A percentile compares a stretch with the other conserved stretches of the same genome.
Evolutionary conservation across 2,113 vertebrate genomes (phyloP).

Genomic region (Channa maculata): DNA sequence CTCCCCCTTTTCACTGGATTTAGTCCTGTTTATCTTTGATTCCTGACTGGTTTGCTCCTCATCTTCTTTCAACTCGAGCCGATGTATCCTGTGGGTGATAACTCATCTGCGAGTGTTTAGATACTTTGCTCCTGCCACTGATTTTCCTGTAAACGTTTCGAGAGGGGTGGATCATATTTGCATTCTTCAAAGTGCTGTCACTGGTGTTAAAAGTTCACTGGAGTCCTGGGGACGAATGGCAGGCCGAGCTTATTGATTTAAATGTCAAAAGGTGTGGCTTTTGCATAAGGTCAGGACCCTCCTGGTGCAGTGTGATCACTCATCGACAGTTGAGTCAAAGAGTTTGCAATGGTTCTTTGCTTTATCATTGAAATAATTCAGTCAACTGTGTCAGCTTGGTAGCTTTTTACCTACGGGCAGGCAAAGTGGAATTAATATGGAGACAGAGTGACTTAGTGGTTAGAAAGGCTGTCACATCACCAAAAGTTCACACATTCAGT

Average conservation of each 20-base stretch:
- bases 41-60: conserved; percentile 70
- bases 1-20: conserved; percentile 62
- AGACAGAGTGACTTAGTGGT: conserved; percentile 16
- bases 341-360: conserved; percentile 44
- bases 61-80: conserved; percentile 73
- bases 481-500: conserved; percentile 44
- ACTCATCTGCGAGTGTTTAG: conserved; percentile 80
- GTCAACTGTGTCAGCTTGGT: conserved; percentile 25
- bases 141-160: conserved; percentile 80
- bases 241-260: conserved; percentile 67
- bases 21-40: conserved; percentile 85
- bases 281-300: conserved; percentile 62
- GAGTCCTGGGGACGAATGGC: conserved; percentile 64
- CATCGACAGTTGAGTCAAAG: conserved; percentile 60
- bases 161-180: conserved; percentile 76
- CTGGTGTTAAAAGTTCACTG: conserved; percentile 78
- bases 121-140: conserved; percentile 72
- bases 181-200: conserved; percentile 69
- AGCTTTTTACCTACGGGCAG: conserved; percentile 25
- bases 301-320: conserved; percentile 58
- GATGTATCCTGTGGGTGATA: conserved; percentile 74
- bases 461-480: conserved; percentile 30
- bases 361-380: conserved; percentile 74
- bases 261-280: conserved; percentile 80
- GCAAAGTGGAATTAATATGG: conserved; percentile 32